phyloP scores from a whole-genome alignment of 1,140 invertebrate species.

The Bombus haemorrhoidalis region DNA sequence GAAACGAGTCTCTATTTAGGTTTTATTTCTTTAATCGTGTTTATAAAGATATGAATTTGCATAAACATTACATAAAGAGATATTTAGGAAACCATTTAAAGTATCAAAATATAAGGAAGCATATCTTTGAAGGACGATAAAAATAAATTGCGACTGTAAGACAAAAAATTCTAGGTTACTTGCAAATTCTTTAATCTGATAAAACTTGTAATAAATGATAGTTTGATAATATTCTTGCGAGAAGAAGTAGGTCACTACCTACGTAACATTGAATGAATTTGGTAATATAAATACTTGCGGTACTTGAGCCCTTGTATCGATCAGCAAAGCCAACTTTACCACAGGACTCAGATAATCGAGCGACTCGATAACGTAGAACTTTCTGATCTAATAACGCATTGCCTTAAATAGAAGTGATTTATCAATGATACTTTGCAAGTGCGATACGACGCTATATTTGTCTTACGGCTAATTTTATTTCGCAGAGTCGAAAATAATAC shows the following conservation, averaged over 20 bases:
- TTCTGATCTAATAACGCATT: neutral
- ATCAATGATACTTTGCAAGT: neutral
- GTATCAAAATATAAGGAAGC: no score
- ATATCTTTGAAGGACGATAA: no score
- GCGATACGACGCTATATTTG: neutral
- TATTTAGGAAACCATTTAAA: no score
- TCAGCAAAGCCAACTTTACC: neutral
- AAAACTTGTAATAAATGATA: slow-evolving; percentile 23
- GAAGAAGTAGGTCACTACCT: slow-evolving; percentile 49
- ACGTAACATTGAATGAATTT: slow-evolving; percentile 48
- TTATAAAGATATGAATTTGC: no score
- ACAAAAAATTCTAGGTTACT: neutral
- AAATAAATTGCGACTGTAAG: no score
- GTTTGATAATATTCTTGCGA: slow-evolving; percentile 38
- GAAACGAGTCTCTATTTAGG: no score
- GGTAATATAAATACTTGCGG: slow-evolving; percentile 54
- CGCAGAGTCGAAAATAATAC: neutral
- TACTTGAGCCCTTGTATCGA: slow-evolving; percentile 44
- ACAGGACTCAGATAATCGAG: neutral
- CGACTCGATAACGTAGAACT: neutral
- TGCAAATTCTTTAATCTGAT: neutral
- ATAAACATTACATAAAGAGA: no score
- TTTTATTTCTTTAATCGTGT: no score
- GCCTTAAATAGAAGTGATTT: neutral
- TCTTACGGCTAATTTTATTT: neutral